Percentiles rank a stretch among this genome's conserved stretches.
phyloP scores from a whole-genome alignment of 2,113 vertebrate genomes.

The Chaetodon auriga region DNA sequence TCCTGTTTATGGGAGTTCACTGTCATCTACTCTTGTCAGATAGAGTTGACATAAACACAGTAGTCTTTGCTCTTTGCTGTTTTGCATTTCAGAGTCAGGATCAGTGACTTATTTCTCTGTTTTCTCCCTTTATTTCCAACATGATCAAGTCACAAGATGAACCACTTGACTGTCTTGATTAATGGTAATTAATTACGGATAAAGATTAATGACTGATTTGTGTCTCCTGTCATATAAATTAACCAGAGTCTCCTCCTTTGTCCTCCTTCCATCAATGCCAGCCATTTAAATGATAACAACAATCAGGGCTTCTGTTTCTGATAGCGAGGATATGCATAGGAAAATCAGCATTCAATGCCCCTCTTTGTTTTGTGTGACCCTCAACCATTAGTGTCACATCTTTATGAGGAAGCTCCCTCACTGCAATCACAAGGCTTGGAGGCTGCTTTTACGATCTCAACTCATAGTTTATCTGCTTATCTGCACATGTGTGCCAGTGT shows the following conservation, averaged over 20 bases:
- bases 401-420: conserved; percentile 74
- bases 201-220: conserved; percentile 7
- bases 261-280: conserved; percentile 53
- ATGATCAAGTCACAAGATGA: conserved; percentile 1
- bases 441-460: conserved; percentile 58
- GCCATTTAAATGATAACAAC: conserved; percentile 75
- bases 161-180: background rate
- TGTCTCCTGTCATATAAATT: conserved; percentile 47
- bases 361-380: conserved; percentile 80
- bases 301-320: conserved; percentile 77
- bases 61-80: background rate
- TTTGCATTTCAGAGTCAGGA: conserved; percentile 31
- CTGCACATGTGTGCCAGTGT: conserved; percentile 72
- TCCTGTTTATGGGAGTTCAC: conserved; percentile 29
- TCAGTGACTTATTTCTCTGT: background rate
- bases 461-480: conserved; percentile 69
- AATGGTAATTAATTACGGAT: no score
- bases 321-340: conserved; percentile 61
- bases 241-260: conserved; percentile 48
- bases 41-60: conserved; percentile 21
- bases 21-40: conserved; percentile 6
- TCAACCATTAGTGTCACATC: conserved; percentile 79
- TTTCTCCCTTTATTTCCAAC: background rate
- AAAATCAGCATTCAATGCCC: conserved; percentile 78
- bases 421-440: conserved; percentile 67